Evolutionary conservation across 2,113 vertebrate species (phyloP).

Genomic region (Mus spicilegus): DNA sequence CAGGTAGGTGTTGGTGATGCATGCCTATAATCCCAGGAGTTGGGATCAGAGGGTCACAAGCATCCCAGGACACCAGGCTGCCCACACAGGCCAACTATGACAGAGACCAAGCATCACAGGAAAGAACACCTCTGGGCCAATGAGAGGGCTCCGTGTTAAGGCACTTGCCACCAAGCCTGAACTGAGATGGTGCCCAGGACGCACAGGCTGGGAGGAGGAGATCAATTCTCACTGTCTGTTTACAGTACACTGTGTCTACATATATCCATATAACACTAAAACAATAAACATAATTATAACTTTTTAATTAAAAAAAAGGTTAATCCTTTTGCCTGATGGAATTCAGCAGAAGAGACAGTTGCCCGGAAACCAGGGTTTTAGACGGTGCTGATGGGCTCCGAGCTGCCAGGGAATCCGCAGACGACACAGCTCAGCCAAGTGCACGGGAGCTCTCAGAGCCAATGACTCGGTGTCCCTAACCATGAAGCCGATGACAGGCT

Average conservation of each 20-base stretch:
- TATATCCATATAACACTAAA: background rate
- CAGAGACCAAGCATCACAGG: background rate
- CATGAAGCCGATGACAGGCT: background rate
- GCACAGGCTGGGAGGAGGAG: background rate
- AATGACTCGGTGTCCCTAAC: background rate
- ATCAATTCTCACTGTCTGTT: background rate
- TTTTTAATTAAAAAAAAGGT: background rate
- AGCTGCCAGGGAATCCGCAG: background rate
- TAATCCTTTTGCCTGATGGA: background rate
- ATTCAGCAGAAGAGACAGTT: background rate
- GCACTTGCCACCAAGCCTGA: background rate
- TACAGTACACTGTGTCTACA: background rate
- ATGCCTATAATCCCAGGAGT: background rate
- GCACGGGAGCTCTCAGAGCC: background rate
- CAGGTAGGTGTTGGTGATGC: background rate
- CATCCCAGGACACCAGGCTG: background rate
- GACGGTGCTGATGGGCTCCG: background rate
- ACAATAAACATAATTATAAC: too few relatives aligned
- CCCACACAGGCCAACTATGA: background rate
- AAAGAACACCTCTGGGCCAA: background rate
- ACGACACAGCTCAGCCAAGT: background rate
- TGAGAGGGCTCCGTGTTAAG: background rate
- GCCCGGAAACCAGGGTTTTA: background rate
- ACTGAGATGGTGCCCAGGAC: background rate
- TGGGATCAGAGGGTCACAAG: background rate